Evolutionary conservation across 2,888 invertebrate species (phyloP).

Genomic region (Neuroscelio doddi): DNA sequence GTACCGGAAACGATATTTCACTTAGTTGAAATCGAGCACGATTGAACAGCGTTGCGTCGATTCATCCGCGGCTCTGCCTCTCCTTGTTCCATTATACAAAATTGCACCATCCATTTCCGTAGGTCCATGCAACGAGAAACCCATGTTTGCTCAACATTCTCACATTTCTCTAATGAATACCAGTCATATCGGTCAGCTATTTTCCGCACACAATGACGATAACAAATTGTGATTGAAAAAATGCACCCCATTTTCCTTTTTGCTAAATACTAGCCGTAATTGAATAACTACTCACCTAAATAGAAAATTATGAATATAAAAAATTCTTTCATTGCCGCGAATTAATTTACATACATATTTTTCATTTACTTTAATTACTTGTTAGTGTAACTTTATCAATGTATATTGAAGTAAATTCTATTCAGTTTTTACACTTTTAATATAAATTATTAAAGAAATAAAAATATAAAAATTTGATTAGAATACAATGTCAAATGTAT

Average conservation of each 20-base stretch:
- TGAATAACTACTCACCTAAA: neutral
- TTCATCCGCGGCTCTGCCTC: constrained; percentile 39
- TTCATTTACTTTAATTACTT: too few species aligned
- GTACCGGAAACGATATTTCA: constrained; percentile 36
- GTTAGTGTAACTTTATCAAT: too few species aligned
- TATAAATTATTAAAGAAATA: too few species aligned
- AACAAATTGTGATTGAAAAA: too few species aligned
- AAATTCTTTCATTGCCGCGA: too few species aligned
- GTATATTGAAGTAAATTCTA: too few species aligned
- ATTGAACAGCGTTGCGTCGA: constrained; percentile 36
- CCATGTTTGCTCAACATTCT: constrained; percentile 33
- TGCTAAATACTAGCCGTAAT: neutral
- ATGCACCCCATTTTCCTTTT: neutral
- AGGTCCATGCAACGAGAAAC: constrained; percentile 9
- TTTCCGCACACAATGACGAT: neutral
- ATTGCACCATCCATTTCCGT: constrained; percentile 49
- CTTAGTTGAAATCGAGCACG: constrained; percentile 31
- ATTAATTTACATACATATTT: too few species aligned
- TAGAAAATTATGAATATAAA: too few species aligned
- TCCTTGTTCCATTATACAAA: constrained; percentile 54
- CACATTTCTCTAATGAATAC: constrained; percentile 48
- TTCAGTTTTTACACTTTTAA: too few species aligned
- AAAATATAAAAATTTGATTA: too few species aligned
- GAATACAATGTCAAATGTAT: too few species aligned
- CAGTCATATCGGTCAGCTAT: constrained; percentile 8